Evolutionary conservation across 2,113 vertebrate species (phyloP).

Genomic region (Sebastes fasciatus): DNA sequence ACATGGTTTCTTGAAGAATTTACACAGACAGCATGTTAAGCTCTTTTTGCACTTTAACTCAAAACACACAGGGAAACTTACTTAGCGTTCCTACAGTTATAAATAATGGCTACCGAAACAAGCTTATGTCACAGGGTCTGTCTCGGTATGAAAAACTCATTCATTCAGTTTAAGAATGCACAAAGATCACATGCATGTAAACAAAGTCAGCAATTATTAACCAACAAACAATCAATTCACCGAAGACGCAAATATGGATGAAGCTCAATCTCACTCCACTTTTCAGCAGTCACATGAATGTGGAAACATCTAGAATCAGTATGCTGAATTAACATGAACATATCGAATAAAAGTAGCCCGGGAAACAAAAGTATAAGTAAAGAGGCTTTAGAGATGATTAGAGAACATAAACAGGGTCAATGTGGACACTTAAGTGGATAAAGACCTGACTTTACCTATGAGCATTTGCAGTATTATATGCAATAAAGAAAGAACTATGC

Average conservation of each 20-base stretch:
- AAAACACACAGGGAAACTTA: not conserved
- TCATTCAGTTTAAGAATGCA: not conserved
- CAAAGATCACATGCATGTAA: conserved; percentile 8
- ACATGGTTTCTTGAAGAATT: not conserved
- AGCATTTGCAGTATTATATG: not conserved
- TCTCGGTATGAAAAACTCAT: not conserved
- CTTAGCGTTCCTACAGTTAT: not conserved
- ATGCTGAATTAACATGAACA: not conserved
- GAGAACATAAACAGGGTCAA: too few species aligned
- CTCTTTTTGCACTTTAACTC: not conserved
- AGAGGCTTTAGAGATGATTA: not conserved
- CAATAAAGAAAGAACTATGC: not conserved
- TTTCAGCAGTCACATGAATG: not conserved
- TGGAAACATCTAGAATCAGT: not conserved
- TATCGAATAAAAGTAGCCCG: not conserved
- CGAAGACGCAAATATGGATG: not conserved
- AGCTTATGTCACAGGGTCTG: not conserved
- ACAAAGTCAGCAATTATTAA: conserved; percentile 19
- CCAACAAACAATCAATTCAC: not conserved
- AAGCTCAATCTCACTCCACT: conserved; percentile 2
- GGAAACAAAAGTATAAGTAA: not conserved
- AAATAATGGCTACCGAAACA: not conserved
- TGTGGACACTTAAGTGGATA: not conserved
- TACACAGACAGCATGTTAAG: not conserved
- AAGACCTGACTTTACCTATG: not conserved